These are phyloP conservation scores for Eulemur albifrons DNA, from an alignment of 2,797 vertebrate species.

Conservation along the genomic window DNA sequence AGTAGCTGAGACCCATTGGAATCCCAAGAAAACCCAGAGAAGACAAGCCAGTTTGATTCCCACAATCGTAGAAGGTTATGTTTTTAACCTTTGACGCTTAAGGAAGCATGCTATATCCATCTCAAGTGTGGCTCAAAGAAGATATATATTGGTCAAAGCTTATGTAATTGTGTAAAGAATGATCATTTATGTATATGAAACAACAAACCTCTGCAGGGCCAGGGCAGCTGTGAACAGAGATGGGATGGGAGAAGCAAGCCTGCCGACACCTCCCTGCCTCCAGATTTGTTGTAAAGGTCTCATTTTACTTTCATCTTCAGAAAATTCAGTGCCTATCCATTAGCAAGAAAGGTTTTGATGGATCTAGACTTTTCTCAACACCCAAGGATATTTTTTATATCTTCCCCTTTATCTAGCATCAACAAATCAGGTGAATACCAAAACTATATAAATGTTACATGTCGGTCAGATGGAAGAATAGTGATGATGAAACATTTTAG, in stretches of 20 bases:
- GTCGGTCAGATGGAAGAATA: background rate
- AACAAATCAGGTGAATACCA: background rate
- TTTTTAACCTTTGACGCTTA: background rate
- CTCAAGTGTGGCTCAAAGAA: background rate
- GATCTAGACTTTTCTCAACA: background rate
- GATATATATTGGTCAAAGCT: background rate
- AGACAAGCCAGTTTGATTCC: background rate
- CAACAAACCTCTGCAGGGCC: background rate
- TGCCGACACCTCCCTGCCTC: background rate
- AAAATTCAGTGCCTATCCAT: background rate
- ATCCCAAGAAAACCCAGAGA: background rate
- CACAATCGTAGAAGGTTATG: background rate
- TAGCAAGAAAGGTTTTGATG: background rate
- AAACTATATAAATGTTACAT: background rate
- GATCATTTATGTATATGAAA: background rate
- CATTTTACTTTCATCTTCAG: slow-evolving; percentile 30
- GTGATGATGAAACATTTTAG: slow-evolving; percentile 20
- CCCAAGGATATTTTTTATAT: background rate
- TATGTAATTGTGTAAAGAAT: background rate
- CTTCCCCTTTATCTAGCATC: background rate
- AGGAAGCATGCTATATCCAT: background rate
- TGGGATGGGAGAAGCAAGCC: background rate
- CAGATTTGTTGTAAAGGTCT: background rate
- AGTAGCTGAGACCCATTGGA: background rate
- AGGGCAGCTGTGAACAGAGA: background rate